Percentiles rank a stretch among this genome's conserved stretches.
These are phyloP conservation scores for Heterotilapia buettikoferi DNA, from an alignment of 2,113 vertebrate genomes.

Conservation along the genomic window DNA sequence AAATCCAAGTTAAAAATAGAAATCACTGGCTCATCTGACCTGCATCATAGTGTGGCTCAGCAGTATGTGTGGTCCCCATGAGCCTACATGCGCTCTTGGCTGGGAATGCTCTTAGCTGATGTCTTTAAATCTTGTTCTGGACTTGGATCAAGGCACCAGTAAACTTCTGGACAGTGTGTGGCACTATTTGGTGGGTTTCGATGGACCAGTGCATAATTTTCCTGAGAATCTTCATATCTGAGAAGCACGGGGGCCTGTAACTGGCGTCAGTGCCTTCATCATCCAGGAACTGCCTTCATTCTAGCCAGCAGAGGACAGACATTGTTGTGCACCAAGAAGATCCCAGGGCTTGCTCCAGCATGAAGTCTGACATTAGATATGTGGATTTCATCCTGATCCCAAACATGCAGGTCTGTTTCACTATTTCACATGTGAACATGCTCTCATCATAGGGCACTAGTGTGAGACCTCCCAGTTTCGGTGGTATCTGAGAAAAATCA, in stretches of 20 bases:
- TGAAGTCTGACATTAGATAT: fast-evolving
- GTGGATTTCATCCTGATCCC: background rate
- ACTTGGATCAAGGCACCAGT: background rate
- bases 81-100: background rate
- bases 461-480: background rate
- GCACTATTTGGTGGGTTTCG: background rate
- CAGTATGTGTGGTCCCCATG: fast-evolving
- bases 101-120: fast-evolving
- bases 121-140: background rate
- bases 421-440: background rate
- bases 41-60: background rate
- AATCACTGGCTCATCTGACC: background rate
- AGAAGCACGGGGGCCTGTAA: background rate
- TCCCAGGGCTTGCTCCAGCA: background rate
- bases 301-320: fast-evolving
- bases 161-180: background rate
- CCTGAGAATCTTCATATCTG: background rate
- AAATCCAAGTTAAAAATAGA: background rate
- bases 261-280: background rate
- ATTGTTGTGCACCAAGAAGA: background rate
- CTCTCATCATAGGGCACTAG: background rate
- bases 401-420: background rate
- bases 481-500: background rate
- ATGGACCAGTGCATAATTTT: background rate
- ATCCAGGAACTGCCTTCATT: background rate